Conservation (phyloP, 1,140 invertebrate species). For the Ooceraea biroi region DNA sequence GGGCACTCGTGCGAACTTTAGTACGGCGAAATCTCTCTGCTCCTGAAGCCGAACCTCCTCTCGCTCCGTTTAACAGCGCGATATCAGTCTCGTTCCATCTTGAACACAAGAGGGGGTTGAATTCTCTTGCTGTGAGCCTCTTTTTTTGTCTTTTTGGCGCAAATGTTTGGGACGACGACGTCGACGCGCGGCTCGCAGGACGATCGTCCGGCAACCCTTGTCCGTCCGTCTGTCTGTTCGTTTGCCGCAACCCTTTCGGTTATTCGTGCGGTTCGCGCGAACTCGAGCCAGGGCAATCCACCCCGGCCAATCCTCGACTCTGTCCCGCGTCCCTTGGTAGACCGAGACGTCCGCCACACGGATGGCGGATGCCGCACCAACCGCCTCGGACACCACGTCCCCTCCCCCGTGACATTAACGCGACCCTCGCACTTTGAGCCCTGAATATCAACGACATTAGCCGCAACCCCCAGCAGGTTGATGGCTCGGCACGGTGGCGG, state of each 20-base stretch:
- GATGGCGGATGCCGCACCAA: conserved; percentile 44
- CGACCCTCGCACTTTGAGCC: conserved; percentile 77
- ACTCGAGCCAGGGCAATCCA: conserved; percentile 6
- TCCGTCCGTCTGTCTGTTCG: too few relatives aligned
- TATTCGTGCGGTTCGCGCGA: conserved; percentile 43
- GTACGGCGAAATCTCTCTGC: conserved; percentile 53
- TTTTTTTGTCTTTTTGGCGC: conserved; percentile 1
- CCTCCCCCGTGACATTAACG: conserved; percentile 75
- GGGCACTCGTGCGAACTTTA: conserved; percentile 57
- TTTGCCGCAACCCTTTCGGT: conserved; percentile 65
- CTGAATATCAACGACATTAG: conserved; percentile 81
- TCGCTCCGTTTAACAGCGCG: conserved; percentile 65
- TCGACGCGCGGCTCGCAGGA: conserved; percentile 37
- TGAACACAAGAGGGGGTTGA: conserved; percentile 19
- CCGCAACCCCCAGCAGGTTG: conserved; percentile 69
- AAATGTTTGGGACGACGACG: conserved; percentile 8
- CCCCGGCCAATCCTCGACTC: conserved; percentile 36
- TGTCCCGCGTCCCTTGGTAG: conserved; percentile 46
- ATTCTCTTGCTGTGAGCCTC: conserved; percentile 26
- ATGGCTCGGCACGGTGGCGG: conserved; percentile 58
- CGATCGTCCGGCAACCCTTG: background rate
- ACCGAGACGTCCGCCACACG: conserved; percentile 63
- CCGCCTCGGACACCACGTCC: conserved; percentile 46
- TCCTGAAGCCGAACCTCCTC: background rate
- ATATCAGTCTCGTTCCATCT: conserved; percentile 54